phyloP scores from a whole-genome alignment of 1,140 invertebrate species.

The Hirudo medicinalis region DNA sequence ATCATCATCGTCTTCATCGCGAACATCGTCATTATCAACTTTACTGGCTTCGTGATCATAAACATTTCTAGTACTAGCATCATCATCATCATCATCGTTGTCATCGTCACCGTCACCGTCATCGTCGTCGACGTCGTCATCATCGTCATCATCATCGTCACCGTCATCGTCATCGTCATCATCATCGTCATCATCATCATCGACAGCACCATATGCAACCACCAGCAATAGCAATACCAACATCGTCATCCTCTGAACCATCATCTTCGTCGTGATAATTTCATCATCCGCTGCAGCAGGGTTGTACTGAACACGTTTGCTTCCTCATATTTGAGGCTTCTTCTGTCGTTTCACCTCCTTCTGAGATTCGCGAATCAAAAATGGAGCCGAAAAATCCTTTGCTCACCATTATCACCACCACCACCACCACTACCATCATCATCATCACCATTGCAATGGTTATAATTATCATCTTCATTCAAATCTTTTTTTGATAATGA shows the following conservation, averaged over 20 bases:
- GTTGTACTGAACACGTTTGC: too few relatives aligned
- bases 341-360: too few relatives aligned
- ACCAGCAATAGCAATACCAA: neutral
- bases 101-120: slow-evolving; percentile 4
- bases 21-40: neutral
- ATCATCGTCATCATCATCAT: neutral
- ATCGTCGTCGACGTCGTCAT: slow-evolving; percentile 13
- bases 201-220: neutral
- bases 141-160: slow-evolving; percentile 13
- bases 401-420: neutral
- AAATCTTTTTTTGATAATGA: neutral
- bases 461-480: neutral
- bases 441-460: neutral
- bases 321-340: too few relatives aligned
- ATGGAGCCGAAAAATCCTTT: too few relatives aligned
- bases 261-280: neutral
- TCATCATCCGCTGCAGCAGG: too few relatives aligned
- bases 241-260: neutral
- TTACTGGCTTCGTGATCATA: neutral
- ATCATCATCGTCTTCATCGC: neutral
- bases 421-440: neutral
- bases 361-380: too few relatives aligned
- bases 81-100: too few relatives aligned
- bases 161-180: neutral
- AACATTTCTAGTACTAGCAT: neutral